Percentiles rank a stretch among this genome's conserved stretches.
Conservation (phyloP, 2,888 invertebrate genomes). For the Heliconius sara region DNA sequence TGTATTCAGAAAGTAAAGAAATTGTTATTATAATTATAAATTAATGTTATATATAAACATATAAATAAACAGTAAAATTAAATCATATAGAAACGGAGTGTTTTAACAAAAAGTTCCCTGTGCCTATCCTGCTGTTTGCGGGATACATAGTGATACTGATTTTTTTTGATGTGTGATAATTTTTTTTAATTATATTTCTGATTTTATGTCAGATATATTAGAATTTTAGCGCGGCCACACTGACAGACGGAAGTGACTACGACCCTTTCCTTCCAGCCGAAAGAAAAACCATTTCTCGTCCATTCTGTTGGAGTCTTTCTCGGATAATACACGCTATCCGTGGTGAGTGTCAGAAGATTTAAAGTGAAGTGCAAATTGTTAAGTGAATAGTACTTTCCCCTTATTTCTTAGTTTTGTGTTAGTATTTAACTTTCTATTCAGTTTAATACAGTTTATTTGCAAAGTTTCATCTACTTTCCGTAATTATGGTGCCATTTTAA, state of each 20-base stretch:
- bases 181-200: background rate
- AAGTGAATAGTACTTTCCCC: conserved; percentile 55
- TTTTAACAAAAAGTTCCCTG: too few relatives aligned
- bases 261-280: conserved; percentile 71
- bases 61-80: too few relatives aligned
- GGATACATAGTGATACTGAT: too few relatives aligned
- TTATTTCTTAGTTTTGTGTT: conserved; percentile 27
- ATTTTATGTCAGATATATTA: conserved; percentile 39
- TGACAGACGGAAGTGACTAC: conserved; percentile 72
- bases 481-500: conserved; percentile 47
- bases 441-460: conserved; percentile 16
- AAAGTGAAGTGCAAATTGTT: conserved; percentile 71
- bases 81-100: too few relatives aligned
- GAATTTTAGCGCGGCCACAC: conserved; percentile 56
- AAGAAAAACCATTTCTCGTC: conserved; percentile 83
- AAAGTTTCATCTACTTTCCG: conserved; percentile 10
- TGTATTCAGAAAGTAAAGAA: too few relatives aligned
- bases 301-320: conserved; percentile 88
- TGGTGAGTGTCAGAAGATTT: conserved; percentile 80
- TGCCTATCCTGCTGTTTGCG: too few relatives aligned
- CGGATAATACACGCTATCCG: conserved; percentile 85
- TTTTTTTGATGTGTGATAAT: too few relatives aligned
- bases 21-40: too few relatives aligned
- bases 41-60: too few relatives aligned
- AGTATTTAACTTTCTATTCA: conserved; percentile 16